Evolutionary conservation across 2,888 invertebrate species (phyloP).

Genomic region (Achlya flavicornis): DNA sequence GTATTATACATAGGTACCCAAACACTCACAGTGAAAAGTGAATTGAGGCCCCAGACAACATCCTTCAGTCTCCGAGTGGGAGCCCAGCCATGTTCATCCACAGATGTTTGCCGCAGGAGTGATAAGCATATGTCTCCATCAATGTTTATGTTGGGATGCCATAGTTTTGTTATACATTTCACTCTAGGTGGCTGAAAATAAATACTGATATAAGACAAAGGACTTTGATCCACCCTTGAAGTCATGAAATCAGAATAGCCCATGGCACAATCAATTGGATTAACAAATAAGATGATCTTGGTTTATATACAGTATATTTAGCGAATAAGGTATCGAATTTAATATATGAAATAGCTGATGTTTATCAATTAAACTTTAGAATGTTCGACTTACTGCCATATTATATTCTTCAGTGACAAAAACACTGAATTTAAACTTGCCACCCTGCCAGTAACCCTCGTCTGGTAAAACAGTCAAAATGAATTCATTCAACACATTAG

Average conservation of each 20-base stretch:
- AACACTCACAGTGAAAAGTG: slow-evolving; percentile 92
- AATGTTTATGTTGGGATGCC: slow-evolving; percentile 98
- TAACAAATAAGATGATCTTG: not conserved
- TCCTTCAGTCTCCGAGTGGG: slow-evolving; percentile 96
- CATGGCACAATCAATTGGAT: not conserved
- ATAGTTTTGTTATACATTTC: slow-evolving; percentile 94
- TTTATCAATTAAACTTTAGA: not conserved
- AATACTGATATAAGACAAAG: not conserved
- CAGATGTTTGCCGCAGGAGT: slow-evolving; percentile 93
- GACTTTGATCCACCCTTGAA: not conserved
- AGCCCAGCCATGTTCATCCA: slow-evolving; percentile 97
- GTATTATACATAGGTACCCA: no score
- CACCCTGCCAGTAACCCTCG: slow-evolving; percentile 95
- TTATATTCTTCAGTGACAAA: slow-evolving; percentile 97
- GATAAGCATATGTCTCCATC: slow-evolving; percentile 97
- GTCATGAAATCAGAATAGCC: not conserved
- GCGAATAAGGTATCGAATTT: not conserved
- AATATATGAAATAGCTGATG: not conserved
- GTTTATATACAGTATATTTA: not conserved
- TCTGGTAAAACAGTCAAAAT: slow-evolving; percentile 90
- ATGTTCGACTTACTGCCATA: slow-evolving; percentile 90
- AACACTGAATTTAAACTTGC: slow-evolving; percentile 93
- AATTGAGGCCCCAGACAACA: slow-evolving; percentile 96
- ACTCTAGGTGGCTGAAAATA: slow-evolving; percentile 93
- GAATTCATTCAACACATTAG: slow-evolving; percentile 92